Evolutionary conservation across 2,113 vertebrate species (phyloP), one percentile per base, ranked within the genome.

Genomic region (Colossoma macropomum): DNA sequence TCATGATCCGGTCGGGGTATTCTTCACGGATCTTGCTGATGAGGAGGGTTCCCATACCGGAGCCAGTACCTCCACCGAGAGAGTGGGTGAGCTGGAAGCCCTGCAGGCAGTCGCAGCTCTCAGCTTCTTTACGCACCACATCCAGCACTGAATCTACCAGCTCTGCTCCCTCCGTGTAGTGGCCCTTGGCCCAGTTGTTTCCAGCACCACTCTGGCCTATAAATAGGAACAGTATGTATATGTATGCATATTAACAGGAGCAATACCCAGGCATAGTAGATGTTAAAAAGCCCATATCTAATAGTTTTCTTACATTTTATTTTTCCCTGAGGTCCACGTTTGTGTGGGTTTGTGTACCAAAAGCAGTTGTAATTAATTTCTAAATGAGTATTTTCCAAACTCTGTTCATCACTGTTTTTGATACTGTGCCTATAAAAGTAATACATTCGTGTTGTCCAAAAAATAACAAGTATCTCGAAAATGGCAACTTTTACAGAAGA

Each of bases 11-110:
- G 83, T 95, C 95, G 0, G 94, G 94, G 90, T 95, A 95, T 88
- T 95, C 94, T 84, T 95, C 95, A 0, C 95, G 92, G 88, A 95
- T 95, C 88, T 95, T 95, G 90, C 95, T 95, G 88, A 95, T 95
- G 68, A 95, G 94, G 54, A 95, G 91, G 11, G 95, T 95, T 71
- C 95, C 95, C 95, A 95, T 95, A 9, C 94, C 94, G 0, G 94
- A 95, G 62, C 94, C 94, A 0, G 94, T 95, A 0, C 94, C 94
- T 0, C 94, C 94, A 0, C 94, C 94, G 28, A 95, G 89, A 0
- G 94, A 95, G 90, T 95, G 95, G 7, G 94, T 95, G 4, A 95
- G 92, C 93, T 95, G 95, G 89, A 95, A 95, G 60, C 95, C 95
- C 90, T 95, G 94, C 50, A 95, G 92, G 85, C 94, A 95, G 27